Conservation (phyloP, 2,113 vertebrate genomes). For the Menura novaehollandiae region DNA sequence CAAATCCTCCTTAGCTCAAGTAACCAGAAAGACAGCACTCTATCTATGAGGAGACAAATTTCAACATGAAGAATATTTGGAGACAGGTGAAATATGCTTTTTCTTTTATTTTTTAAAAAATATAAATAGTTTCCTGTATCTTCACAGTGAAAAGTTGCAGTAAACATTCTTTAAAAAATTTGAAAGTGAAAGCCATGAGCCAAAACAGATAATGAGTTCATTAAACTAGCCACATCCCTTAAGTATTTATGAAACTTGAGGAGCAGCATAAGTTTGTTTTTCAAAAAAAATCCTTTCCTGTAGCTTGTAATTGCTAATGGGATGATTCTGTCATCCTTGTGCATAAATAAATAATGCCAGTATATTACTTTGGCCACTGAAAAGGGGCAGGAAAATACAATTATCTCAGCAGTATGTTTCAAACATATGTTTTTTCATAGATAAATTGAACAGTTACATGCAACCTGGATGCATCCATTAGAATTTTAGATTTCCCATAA, state of each 20-base stretch:
- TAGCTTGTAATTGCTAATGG: slow-evolving; percentile 6
- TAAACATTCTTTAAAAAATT: neutral
- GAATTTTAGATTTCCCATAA: neutral
- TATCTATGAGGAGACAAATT: neutral
- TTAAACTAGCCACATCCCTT: neutral
- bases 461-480: neutral
- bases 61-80: neutral
- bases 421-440: no score
- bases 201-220: neutral
- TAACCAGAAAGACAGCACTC: neutral
- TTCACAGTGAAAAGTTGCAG: neutral
- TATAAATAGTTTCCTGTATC: neutral
- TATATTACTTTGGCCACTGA: slow-evolving; percentile 8
- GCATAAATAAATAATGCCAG: slow-evolving; percentile 37
- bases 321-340: neutral
- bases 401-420: neutral
- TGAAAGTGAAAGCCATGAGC: neutral
- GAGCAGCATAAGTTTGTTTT: neutral
- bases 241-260: neutral
- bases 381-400: neutral
- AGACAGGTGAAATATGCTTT: neutral
- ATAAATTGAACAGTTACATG: neutral
- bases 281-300: neutral
- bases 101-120: neutral
- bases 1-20: neutral